phyloP scores from a whole-genome alignment of 2,888 invertebrate genomes.

The Polia nebulosa region DNA sequence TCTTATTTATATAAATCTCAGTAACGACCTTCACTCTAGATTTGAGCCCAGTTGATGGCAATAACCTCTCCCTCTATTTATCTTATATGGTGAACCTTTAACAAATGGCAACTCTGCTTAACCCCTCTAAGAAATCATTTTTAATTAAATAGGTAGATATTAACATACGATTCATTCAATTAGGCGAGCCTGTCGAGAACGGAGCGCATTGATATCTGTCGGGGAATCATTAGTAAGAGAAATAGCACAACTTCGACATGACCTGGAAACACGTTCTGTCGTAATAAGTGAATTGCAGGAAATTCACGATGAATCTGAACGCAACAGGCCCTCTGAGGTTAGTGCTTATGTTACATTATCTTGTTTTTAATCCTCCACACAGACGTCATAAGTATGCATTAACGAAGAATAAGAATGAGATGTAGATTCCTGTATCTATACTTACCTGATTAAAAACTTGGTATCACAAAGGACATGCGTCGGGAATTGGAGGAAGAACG shows the following conservation, averaged over 20 bases:
- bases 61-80: no score
- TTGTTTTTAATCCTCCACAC: background rate
- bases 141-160: no score
- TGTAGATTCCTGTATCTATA: background rate
- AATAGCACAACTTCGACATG: constrained; percentile 80
- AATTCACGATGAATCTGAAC: constrained; percentile 71
- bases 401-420: background rate
- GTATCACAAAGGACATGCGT: constrained; percentile 71
- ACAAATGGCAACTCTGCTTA: background rate
- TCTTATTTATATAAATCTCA: no score
- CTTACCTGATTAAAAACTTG: background rate
- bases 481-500: constrained; percentile 83
- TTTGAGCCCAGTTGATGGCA: no score
- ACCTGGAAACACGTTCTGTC: constrained; percentile 74
- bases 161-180: constrained; percentile 7
- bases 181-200: constrained; percentile 81
- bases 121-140: background rate
- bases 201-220: constrained; percentile 78
- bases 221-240: constrained; percentile 85
- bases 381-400: background rate
- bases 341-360: background rate
- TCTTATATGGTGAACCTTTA: background rate
- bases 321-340: constrained; percentile 76
- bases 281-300: constrained; percentile 73
- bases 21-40: no score